Percentiles rank a stretch among this genome's conserved stretches.
Conservation (phyloP, 2,113 vertebrate genomes). For the Chionomys nivalis region DNA sequence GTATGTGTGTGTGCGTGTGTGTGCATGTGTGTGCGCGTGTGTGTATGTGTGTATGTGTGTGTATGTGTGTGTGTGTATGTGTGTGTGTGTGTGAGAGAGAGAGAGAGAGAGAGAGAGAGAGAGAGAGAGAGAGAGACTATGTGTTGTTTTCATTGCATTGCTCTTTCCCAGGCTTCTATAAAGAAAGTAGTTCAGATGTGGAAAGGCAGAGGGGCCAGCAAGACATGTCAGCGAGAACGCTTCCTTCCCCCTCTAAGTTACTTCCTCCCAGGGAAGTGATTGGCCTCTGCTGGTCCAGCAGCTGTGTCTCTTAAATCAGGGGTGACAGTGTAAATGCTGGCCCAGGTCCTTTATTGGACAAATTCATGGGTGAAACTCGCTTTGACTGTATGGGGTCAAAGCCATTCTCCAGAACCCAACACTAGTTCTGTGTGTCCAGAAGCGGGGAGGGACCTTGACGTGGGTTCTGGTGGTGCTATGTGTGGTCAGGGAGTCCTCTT, state of each 20-base stretch:
- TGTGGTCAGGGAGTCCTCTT: background rate
- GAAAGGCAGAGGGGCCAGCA: background rate
- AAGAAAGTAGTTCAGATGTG: background rate
- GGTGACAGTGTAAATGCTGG: background rate
- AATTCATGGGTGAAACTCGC: background rate
- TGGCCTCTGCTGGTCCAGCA: background rate
- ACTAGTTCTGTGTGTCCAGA: background rate
- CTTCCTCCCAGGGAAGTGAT: background rate
- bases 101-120: too few species aligned
- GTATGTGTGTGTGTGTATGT: too few species aligned
- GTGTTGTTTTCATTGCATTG: background rate
- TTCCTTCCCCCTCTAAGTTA: background rate
- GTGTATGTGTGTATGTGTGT: too few species aligned
- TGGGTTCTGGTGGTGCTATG: background rate
- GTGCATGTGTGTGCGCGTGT: too few species aligned
- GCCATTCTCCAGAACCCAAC: background rate
- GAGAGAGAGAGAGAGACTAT: too few species aligned
- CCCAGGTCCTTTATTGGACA: background rate
- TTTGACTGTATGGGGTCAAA: background rate
- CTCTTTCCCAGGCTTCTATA: background rate
- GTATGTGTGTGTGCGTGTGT: too few species aligned
- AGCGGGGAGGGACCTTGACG: background rate
- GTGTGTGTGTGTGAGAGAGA: too few species aligned
- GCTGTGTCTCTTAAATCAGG: background rate
- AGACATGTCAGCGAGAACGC: background rate